Evolutionary conservation across 1,140 invertebrate species (phyloP).

Genomic region (Drosophila carrolli): DNA sequence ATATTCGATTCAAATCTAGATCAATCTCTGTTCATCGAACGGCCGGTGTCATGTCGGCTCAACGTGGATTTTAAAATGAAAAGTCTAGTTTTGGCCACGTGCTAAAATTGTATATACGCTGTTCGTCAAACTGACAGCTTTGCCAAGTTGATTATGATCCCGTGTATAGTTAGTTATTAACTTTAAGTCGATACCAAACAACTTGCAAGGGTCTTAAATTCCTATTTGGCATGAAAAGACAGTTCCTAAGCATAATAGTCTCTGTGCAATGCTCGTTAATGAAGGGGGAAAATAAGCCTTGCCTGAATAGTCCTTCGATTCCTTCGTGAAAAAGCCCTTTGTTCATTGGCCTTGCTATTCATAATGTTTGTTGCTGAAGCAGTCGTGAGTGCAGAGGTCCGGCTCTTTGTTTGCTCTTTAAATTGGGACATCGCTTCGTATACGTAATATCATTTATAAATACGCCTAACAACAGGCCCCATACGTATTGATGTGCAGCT

Average conservation of each 20-base stretch:
- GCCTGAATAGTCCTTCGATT: constrained; percentile 11
- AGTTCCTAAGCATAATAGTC: too few species aligned
- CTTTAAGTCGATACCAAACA: too few species aligned
- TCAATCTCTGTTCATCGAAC: constrained; percentile 38
- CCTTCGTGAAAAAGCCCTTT: background rate
- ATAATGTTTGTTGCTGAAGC: constrained; percentile 9
- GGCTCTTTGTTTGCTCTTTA: constrained; percentile 64
- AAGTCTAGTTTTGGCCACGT: background rate
- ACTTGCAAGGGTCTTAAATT: too few species aligned
- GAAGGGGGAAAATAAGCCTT: constrained; percentile 16
- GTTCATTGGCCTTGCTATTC: constrained; percentile 11
- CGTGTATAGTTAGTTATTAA: constrained; percentile 18
- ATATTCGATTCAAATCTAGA: constrained; percentile 29
- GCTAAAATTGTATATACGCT: background rate
- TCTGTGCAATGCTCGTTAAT: constrained; percentile 9
- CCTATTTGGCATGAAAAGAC: too few species aligned
- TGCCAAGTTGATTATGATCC: background rate
- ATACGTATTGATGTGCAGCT: constrained; percentile 75
- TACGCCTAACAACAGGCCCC: constrained; percentile 70
- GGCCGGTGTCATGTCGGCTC: background rate
- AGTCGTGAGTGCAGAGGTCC: constrained; percentile 9
- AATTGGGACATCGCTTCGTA: constrained; percentile 66
- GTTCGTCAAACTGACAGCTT: constrained; percentile 1
- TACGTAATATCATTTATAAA: constrained; percentile 80
- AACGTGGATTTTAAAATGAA: background rate